Percentiles rank a stretch among this genome's conserved stretches.
These are phyloP conservation scores for Gallinago solitaria DNA, from an alignment of 2,797 vertebrate species.

Conservation along the genomic window DNA sequence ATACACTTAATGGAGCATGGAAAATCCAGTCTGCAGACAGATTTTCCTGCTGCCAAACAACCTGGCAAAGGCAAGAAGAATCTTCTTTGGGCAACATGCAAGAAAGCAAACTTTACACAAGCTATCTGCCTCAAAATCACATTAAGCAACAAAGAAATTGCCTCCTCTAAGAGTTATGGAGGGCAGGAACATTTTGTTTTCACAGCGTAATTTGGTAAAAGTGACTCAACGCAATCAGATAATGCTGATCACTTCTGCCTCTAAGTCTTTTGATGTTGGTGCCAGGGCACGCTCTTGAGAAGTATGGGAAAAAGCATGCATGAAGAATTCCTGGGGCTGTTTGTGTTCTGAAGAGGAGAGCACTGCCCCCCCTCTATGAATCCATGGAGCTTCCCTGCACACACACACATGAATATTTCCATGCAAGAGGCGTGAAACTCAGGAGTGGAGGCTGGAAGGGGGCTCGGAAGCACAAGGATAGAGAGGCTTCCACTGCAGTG, in stretches of 20 bases:
- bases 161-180: not conserved
- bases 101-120: not conserved
- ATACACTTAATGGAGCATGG: not conserved
- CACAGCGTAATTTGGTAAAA: constrained; percentile 28
- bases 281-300: constrained; percentile 48
- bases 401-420: not conserved
- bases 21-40: not conserved
- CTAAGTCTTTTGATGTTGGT: constrained; percentile 53
- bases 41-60: not conserved
- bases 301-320: not conserved
- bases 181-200: constrained; percentile 46
- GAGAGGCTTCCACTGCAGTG: not conserved
- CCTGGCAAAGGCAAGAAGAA: not conserved
- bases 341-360: not conserved
- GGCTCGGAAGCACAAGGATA: not conserved
- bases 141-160: constrained; percentile 12
- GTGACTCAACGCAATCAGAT: constrained; percentile 48
- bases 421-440: not conserved
- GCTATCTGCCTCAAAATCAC: not conserved
- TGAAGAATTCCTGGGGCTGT: not conserved
- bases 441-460: not conserved
- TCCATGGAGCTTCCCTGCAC: not conserved
- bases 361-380: rapidly evolving
- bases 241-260: constrained; percentile 20
- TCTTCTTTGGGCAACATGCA: not conserved